Percentiles rank a stretch among this genome's conserved stretches.
Evolutionary conservation across 2,113 vertebrate species (phyloP).

Genomic region (Melanocharis versteri): DNA sequence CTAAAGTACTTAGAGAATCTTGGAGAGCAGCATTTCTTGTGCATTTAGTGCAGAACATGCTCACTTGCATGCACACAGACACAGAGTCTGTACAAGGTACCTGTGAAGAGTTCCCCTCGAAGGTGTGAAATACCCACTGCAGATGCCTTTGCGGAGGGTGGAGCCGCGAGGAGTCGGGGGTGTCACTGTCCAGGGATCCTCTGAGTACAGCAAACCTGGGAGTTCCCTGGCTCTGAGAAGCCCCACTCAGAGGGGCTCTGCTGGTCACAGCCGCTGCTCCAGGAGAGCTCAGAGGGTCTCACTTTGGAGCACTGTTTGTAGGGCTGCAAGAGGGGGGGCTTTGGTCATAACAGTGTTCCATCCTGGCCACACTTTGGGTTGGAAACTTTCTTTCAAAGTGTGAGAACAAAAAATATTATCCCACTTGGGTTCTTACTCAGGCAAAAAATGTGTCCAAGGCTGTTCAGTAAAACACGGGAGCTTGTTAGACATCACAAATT

Average conservation of each 20-base stretch:
- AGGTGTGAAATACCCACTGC: background rate
- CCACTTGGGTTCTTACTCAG: background rate
- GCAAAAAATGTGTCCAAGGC: background rate
- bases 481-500: background rate
- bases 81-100: background rate
- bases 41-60: background rate
- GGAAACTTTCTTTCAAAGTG: background rate
- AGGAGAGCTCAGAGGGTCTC: background rate
- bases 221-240: background rate
- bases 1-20: too few species aligned
- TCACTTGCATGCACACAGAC: background rate
- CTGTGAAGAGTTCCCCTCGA: background rate
- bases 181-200: background rate
- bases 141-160: background rate
- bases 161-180: fast-evolving
- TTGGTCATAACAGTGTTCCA: background rate
- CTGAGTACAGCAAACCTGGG: background rate
- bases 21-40: background rate
- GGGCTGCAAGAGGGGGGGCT: background rate
- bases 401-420: background rate
- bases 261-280: background rate
- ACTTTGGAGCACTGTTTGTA: background rate
- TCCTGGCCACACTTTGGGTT: background rate
- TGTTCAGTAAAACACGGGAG: background rate
- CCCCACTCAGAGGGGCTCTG: background rate